Conservation (phyloP, 2,888 invertebrate species). For the Drosophila formosana region DNA sequence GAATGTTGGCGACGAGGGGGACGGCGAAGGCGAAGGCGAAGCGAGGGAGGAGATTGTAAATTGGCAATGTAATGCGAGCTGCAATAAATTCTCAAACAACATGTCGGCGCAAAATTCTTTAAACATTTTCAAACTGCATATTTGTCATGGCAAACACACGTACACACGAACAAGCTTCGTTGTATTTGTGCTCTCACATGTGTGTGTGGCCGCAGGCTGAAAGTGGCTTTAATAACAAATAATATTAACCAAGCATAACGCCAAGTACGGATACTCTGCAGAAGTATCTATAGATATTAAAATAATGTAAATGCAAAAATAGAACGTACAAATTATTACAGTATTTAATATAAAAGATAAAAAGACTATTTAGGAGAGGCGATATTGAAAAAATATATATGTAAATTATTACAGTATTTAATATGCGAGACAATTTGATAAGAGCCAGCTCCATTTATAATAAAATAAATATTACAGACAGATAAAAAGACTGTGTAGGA, state of each 20-base stretch:
- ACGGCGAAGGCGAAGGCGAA: background rate
- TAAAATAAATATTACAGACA: too few relatives aligned
- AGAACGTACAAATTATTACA: too few relatives aligned
- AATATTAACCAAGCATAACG: background rate
- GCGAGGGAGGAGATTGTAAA: constrained; percentile 40
- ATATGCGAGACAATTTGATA: too few relatives aligned
- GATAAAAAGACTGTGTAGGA: too few relatives aligned
- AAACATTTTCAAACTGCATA: constrained; percentile 64
- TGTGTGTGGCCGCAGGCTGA: background rate
- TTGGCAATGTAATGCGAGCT: constrained; percentile 58
- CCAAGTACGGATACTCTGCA: background rate
- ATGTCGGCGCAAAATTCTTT: constrained; percentile 59
- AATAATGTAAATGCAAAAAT: too few relatives aligned
- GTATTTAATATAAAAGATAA: too few relatives aligned
- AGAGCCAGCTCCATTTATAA: too few relatives aligned
- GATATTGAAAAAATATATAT: too few relatives aligned
- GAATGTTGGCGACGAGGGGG: constrained; percentile 15
- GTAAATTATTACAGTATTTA: too few relatives aligned
- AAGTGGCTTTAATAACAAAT: constrained; percentile 2
- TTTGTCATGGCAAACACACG: constrained; percentile 48
- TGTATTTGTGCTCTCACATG: constrained; percentile 1
- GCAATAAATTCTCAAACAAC: constrained; percentile 61
- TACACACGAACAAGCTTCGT: background rate
- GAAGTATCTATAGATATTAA: too few relatives aligned
- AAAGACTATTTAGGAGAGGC: too few relatives aligned